A percentile compares a stretch with the other conserved stretches of the same genome.
phyloP scores from a whole-genome alignment of 2,888 invertebrate species.

The Sceliomorpha sp. region DNA sequence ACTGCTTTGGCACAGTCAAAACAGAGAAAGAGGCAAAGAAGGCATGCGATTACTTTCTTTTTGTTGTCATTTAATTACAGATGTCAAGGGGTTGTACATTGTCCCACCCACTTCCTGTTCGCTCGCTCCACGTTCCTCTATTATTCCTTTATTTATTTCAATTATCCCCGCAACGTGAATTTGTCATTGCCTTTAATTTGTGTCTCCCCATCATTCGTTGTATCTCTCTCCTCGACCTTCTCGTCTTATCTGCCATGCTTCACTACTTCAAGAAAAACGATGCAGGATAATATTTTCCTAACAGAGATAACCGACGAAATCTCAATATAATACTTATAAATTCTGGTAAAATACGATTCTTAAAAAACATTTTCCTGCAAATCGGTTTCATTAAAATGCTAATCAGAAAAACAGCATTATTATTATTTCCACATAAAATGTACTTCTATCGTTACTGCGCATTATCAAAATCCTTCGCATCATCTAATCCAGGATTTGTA shows the following conservation, averaged over 20 bases:
- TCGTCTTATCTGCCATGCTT: constrained; percentile 51
- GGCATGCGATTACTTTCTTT: constrained; percentile 78
- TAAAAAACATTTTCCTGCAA: too few species aligned
- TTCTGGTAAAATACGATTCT: too few species aligned
- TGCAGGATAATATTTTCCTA: constrained; percentile 33
- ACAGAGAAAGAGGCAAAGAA: constrained; percentile 54
- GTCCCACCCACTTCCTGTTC: constrained; percentile 59
- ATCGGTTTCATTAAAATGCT: too few species aligned
- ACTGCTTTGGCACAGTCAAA: constrained; percentile 73
- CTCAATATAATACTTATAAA: constrained; percentile 5
- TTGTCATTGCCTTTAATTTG: constrained; percentile 78
- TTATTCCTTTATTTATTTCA: constrained; percentile 80
- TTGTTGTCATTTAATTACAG: constrained; percentile 80
- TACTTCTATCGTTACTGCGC: too few species aligned
- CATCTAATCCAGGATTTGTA: too few species aligned
- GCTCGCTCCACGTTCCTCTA: constrained; percentile 67
- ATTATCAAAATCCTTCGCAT: too few species aligned
- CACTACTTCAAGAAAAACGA: constrained; percentile 48
- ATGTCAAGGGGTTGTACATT: constrained; percentile 79
- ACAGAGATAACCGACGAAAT: constrained; percentile 33
- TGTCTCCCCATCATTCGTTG: constrained; percentile 54
- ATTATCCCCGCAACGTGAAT: constrained; percentile 79
- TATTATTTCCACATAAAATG: too few species aligned
- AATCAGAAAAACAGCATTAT: too few species aligned
- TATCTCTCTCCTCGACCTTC: constrained; percentile 52